These are phyloP conservation scores for Antennarius striatus DNA, from an alignment of 2,113 vertebrate genomes.

Conservation along the genomic window DNA sequence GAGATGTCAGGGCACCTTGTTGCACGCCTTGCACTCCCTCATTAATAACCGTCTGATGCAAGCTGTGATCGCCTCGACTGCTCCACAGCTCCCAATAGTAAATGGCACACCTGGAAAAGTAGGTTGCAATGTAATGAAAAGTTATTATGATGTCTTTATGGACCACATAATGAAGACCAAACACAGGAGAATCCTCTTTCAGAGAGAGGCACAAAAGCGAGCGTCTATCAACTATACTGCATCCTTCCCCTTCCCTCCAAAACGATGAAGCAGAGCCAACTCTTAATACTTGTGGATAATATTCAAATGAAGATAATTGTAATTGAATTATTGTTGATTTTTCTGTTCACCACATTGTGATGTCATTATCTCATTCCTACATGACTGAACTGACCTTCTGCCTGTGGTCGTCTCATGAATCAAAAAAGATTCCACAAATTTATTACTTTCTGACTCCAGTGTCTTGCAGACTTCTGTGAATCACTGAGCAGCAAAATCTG, in stretches of 20 bases:
- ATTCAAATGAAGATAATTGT: neutral
- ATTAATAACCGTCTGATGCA: conserved; percentile 43
- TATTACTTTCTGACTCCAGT: conserved; percentile 7
- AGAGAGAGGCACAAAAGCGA: neutral
- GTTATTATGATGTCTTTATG: neutral
- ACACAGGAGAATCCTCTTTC: neutral
- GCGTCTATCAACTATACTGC: too few relatives aligned
- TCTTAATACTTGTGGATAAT: neutral
- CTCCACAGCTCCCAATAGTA: neutral
- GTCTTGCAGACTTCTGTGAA: conserved; percentile 24
- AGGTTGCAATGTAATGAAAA: neutral
- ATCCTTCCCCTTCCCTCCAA: too few relatives aligned
- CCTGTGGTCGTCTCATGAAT: neutral
- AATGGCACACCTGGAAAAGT: conserved; percentile 2
- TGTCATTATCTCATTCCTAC: neutral
- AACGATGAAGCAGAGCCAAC: neutral
- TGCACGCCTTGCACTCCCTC: conserved; percentile 22
- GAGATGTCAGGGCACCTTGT: conserved; percentile 18
- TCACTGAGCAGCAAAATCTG: conserved; percentile 52
- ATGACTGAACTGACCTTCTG: neutral
- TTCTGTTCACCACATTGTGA: neutral
- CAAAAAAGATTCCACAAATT: neutral
- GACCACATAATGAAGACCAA: neutral
- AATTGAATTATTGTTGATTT: neutral
- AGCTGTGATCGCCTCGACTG: conserved; percentile 18